These are phyloP conservation scores for Oryzias melastigma DNA, from an alignment of 2,113 vertebrate species.

Conservation along the genomic window DNA sequence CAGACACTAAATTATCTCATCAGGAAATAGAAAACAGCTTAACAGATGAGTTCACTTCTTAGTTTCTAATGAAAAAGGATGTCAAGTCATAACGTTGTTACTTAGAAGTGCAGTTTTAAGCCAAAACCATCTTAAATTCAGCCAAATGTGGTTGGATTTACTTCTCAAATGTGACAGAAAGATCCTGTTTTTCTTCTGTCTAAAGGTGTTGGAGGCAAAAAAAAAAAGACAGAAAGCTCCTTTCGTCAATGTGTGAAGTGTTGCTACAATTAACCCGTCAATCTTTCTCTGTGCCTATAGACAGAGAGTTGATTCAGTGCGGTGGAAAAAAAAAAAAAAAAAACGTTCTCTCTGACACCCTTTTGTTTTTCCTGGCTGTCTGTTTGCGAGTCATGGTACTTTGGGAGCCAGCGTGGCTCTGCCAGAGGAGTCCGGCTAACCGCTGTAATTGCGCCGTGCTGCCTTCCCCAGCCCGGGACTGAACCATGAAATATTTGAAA, in stretches of 20 bases:
- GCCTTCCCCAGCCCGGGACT: constrained; percentile 64
- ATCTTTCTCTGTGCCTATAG: constrained; percentile 7
- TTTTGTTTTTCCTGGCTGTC: constrained; percentile 69
- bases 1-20: no score
- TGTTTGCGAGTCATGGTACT: constrained; percentile 63
- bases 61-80: no score
- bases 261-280: constrained; percentile 34
- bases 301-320: constrained; percentile 14
- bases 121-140: no score
- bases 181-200: neutral
- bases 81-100: no score
- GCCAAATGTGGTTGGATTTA: constrained; percentile 2
- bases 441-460: constrained; percentile 69
- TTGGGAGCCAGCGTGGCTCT: constrained; percentile 61
- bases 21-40: no score
- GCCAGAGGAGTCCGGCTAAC: constrained; percentile 71
- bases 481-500: constrained; percentile 75
- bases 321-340: constrained; percentile 12
- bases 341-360: constrained; percentile 51
- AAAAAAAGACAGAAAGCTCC: constrained; percentile 24
- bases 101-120: no score
- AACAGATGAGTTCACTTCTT: no score
- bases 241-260: constrained; percentile 27
- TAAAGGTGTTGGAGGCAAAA: constrained; percentile 2
- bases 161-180: constrained; percentile 16